A percentile compares a stretch with the other conserved stretches of the same genome.
These are phyloP conservation scores for Hirundichthys speculiger DNA, from an alignment of 2,113 vertebrate species.

Conservation along the genomic window DNA sequence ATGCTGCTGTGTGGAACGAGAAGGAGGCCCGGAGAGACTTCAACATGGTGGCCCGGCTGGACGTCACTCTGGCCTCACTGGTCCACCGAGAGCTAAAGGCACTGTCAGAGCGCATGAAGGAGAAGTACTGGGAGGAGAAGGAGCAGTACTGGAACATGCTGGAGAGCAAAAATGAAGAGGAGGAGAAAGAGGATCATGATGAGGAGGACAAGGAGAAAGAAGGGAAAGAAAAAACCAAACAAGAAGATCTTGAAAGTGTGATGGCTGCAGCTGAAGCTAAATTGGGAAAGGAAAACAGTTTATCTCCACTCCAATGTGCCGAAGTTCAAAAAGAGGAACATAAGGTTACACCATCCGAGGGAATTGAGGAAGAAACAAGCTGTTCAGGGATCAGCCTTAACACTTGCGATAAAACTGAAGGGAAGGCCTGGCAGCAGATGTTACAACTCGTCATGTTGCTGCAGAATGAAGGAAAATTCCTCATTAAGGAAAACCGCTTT, in stretches of 20 bases:
- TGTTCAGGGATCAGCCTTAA: slow-evolving; percentile 5
- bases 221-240: not conserved
- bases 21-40: slow-evolving; percentile 81
- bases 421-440: slow-evolving; percentile 86
- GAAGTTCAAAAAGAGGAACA: slow-evolving; percentile 19
- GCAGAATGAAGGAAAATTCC: slow-evolving; percentile 85
- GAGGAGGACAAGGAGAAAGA: not conserved
- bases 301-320: not conserved
- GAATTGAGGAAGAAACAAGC: slow-evolving; percentile 18
- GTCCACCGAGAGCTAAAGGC: slow-evolving; percentile 80
- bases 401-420: slow-evolving; percentile 22
- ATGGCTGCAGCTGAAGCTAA: not conserved
- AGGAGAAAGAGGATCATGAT: not conserved
- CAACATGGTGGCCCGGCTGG: slow-evolving; percentile 80
- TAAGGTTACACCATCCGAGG: slow-evolving; percentile 12
- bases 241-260: slow-evolving; percentile 1
- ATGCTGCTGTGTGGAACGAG: slow-evolving; percentile 87
- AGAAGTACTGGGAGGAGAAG: slow-evolving; percentile 87
- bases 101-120: slow-evolving; percentile 84
- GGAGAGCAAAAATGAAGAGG: slow-evolving; percentile 22
- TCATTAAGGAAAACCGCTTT: slow-evolving; percentile 79
- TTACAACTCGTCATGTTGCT: slow-evolving; percentile 82
- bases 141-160: slow-evolving; percentile 85
- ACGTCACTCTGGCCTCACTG: slow-evolving; percentile 73
- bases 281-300: not conserved